These are phyloP conservation scores for Pao palembangensis DNA, from an alignment of 2,113 vertebrate genomes.

Conservation along the genomic window DNA sequence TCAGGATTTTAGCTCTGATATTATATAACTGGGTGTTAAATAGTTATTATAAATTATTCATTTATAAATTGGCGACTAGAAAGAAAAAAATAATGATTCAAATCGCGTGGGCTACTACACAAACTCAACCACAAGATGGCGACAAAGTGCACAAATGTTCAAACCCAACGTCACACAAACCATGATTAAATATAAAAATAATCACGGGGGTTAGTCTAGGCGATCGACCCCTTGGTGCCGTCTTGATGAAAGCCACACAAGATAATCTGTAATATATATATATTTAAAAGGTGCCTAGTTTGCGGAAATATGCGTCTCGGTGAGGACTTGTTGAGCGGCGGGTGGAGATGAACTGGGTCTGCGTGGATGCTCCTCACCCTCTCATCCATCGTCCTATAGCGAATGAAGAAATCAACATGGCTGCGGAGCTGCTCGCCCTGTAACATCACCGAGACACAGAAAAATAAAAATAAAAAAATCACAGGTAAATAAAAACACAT, in stretches of 20 bases:
- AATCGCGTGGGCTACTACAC: neutral
- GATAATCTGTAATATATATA: neutral
- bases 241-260: neutral
- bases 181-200: slow-evolving; percentile 11
- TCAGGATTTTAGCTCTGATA: neutral
- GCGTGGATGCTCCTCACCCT: slow-evolving; percentile 22
- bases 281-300: neutral
- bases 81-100: no score
- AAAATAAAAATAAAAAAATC: slow-evolving; percentile 8
- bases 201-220: neutral
- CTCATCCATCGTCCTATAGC: slow-evolving; percentile 24
- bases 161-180: neutral
- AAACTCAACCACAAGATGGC: slow-evolving; percentile 16
- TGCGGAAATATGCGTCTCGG: no score
- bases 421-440: slow-evolving; percentile 42
- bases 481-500: neutral
- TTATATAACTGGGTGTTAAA: no score
- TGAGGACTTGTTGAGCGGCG: slow-evolving; percentile 50
- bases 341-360: slow-evolving; percentile 17
- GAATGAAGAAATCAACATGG: slow-evolving; percentile 54
- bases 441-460: slow-evolving; percentile 17
- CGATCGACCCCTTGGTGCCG: neutral
- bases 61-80: no score
- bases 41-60: no score
- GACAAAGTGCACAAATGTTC: slow-evolving; percentile 6